Percentiles rank a stretch among this genome's conserved stretches.
These are phyloP conservation scores for Alaudala cheleensis DNA, from an alignment of 2,113 vertebrate genomes.

Conservation along the genomic window DNA sequence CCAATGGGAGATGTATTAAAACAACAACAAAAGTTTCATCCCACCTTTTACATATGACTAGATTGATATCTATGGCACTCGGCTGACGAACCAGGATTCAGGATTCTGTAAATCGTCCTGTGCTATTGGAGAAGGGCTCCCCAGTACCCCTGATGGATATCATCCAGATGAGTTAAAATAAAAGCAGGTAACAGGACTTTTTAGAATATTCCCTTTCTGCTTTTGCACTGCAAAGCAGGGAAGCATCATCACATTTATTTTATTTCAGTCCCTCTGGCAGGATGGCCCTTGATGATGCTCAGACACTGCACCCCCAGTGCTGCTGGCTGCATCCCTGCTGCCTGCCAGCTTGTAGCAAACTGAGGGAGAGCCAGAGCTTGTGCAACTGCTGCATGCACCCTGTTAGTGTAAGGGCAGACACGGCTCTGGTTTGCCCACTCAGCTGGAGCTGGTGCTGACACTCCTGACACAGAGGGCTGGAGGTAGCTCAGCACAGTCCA, in stretches of 20 bases:
- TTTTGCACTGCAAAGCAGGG: not conserved
- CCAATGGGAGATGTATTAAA: not conserved
- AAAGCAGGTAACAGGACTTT: not conserved
- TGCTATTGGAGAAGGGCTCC: not conserved
- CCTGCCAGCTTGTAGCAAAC: not conserved
- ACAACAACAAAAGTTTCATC: not conserved
- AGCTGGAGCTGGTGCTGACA: not conserved
- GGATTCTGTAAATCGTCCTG: not conserved
- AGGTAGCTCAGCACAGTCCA: not conserved
- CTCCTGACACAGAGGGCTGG: accelerated
- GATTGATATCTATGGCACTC: not conserved
- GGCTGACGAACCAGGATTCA: not conserved
- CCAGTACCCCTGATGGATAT: not conserved
- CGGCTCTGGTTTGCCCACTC: not conserved
- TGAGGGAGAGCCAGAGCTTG: not conserved
- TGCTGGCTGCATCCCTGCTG: not conserved
- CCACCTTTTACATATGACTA: not conserved
- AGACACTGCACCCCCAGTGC: accelerated
- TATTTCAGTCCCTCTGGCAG: not conserved
- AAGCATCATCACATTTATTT: not conserved
- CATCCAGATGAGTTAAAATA: not conserved
- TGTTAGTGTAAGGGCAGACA: accelerated
- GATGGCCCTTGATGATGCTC: not conserved
- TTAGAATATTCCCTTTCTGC: not conserved
- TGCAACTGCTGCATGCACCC: not conserved